Evolutionary conservation across 1,140 invertebrate genomes (phyloP).

Genomic region (Drosophila parvula): DNA sequence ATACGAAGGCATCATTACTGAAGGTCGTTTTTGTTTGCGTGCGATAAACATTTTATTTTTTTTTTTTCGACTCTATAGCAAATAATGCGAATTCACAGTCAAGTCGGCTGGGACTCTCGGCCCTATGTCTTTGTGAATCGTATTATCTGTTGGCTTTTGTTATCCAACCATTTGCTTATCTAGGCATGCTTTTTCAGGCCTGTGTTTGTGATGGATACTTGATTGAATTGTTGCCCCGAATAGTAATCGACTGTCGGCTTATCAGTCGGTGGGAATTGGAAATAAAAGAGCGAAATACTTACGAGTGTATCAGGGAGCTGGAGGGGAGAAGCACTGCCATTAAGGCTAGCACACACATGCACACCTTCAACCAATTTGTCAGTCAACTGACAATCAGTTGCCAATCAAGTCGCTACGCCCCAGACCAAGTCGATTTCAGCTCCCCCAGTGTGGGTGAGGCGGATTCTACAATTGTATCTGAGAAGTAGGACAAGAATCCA

Average conservation of each 20-base stretch:
- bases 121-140: slow-evolving; percentile 30
- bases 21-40: slow-evolving; percentile 76
- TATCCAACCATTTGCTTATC: slow-evolving; percentile 73
- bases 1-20: slow-evolving; percentile 53
- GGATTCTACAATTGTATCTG: slow-evolving; percentile 13
- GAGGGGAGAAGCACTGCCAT: slow-evolving; percentile 12
- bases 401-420: slow-evolving; percentile 50
- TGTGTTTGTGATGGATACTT: slow-evolving; percentile 50
- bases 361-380: slow-evolving; percentile 57
- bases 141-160: slow-evolving; percentile 50
- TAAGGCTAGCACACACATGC: slow-evolving; percentile 7
- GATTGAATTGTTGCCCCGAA: slow-evolving; percentile 64
- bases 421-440: not conserved
- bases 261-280: slow-evolving; percentile 35
- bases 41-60: slow-evolving; percentile 56
- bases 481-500: slow-evolving; percentile 18
- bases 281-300: slow-evolving; percentile 5
- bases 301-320: not conserved
- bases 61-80: slow-evolving; percentile 45
- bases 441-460: slow-evolving; percentile 17
- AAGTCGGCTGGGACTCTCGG: not conserved
- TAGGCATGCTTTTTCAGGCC: slow-evolving; percentile 4
- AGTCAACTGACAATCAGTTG: slow-evolving; percentile 71
- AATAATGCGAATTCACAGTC: slow-evolving; percentile 57
- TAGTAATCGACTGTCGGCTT: slow-evolving; percentile 48